Conservation (phyloP, 2,113 vertebrate genomes). For the Syngnathoides biaculeatus region DNA sequence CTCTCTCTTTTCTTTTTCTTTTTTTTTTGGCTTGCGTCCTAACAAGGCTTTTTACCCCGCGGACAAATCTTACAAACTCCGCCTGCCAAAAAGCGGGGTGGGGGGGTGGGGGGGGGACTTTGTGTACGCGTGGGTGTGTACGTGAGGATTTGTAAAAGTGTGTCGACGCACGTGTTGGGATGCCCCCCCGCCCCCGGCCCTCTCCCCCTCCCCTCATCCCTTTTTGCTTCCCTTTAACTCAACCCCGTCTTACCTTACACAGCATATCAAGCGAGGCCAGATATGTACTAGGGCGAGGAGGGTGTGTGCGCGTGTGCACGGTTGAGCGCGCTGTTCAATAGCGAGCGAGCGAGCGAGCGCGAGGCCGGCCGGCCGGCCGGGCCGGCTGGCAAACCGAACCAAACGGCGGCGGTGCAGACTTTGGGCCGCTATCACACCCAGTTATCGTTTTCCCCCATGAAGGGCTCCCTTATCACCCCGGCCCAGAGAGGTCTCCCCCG, state of each 20-base stretch:
- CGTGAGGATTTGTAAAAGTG: conserved; percentile 59
- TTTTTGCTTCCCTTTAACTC: conserved; percentile 61
- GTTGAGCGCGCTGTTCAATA: conserved; percentile 99
- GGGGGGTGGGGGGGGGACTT: no score
- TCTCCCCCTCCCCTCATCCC: conserved; percentile 39
- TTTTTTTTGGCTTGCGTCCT: conserved; percentile 71
- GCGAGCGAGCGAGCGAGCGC: conserved; percentile 70
- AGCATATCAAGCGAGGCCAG: conserved; percentile 99
- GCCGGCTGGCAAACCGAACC: conserved; percentile 30
- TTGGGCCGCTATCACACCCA: conserved; percentile 87
- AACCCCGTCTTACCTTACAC: conserved; percentile 73
- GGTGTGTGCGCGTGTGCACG: conserved; percentile 75
- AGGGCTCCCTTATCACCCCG: conserved; percentile 99
- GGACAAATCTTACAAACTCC: conserved; percentile 84
- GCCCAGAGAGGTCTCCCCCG: conserved; percentile 94
- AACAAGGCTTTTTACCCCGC: conserved; percentile 83
- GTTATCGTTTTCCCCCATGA: conserved; percentile 99
- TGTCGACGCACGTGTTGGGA: conserved; percentile 61
- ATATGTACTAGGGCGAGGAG: conserved; percentile 86
- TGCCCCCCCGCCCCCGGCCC: conserved; percentile 14
- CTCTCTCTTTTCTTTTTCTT: conserved; percentile 18
- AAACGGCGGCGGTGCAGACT: conserved; percentile 59
- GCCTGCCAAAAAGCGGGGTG: conserved; percentile 72
- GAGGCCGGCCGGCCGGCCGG: no score
- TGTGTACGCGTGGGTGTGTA: conserved; percentile 42